Percentiles rank a stretch among this genome's conserved stretches.
Conservation (phyloP, 2,888 invertebrate genomes). For the Cerceris rybyensis region DNA sequence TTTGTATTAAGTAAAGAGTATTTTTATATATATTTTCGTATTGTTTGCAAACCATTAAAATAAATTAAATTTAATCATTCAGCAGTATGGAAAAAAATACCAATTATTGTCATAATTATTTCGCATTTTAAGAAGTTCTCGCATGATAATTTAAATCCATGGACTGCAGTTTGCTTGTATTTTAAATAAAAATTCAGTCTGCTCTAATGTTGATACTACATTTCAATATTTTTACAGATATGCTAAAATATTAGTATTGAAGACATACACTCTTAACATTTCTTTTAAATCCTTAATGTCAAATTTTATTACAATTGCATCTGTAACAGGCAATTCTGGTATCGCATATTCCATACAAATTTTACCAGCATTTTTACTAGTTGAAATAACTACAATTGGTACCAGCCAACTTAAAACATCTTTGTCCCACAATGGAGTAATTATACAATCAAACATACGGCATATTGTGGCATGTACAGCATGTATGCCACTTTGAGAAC, state of each 20-base stretch:
- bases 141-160: too few relatives aligned
- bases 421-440: slow-evolving; percentile 66
- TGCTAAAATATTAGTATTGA: background rate
- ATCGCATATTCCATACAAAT: slow-evolving; percentile 71
- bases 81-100: background rate
- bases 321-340: slow-evolving; percentile 65
- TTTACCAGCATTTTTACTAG: slow-evolving; percentile 53
- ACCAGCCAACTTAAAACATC: slow-evolving; percentile 77
- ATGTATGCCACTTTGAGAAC: slow-evolving; percentile 69
- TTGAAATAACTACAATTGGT: slow-evolving; percentile 69
- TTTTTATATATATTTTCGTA: too few relatives aligned
- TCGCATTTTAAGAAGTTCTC: too few relatives aligned
- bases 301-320: slow-evolving; percentile 70
- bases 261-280: slow-evolving; percentile 70
- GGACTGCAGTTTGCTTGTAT: too few relatives aligned
- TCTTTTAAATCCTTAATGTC: slow-evolving; percentile 55
- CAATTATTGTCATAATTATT: too few relatives aligned
- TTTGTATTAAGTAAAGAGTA: slow-evolving; percentile 1
- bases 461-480: slow-evolving; percentile 72
- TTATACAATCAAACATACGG: slow-evolving; percentile 77
- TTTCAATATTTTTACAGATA: background rate
- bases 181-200: too few relatives aligned
- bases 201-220: too few relatives aligned
- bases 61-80: background rate
- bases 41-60: background rate